Evolutionary conservation across 2,113 vertebrate genomes (phyloP), one percentile per base, ranked within the genome.

Genomic region (Chlorodrepanis virens): DNA sequence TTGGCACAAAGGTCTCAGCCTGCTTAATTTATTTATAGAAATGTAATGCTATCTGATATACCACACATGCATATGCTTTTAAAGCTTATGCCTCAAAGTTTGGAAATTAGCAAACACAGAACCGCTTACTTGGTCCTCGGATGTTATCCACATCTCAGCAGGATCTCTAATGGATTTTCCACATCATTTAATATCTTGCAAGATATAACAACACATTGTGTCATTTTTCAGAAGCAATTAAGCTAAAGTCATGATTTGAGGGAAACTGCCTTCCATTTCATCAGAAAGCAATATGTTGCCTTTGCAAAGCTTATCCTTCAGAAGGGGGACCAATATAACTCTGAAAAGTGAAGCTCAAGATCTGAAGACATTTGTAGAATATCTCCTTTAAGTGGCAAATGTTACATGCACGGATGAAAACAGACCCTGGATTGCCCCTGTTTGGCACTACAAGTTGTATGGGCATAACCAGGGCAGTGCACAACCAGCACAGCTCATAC

Each of bases 121-220:
- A 40, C 23, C 49, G 12, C 76, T 89, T 16, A 1, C 70, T 95
- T 78, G 76, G 40, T 92, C 79, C 54, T 95, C 4, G 1, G 75
- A 63, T 90, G 60, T 90, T 94, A 94, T 71, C 69, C 65, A 39
- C 57, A 79, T 96, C 96, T 93, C 96, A 93, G 92, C n/a, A 23
- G 88, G 96, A 82, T 89, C 89, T 79, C 72, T 92, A 95, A 97
- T 96, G 86, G 86, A 93, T 96, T 96, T 97, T 96, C 94, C 94
- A 92, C 83, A 93, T 87, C 93, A 94, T 77, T 92, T 89, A 87
- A 61, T 68, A 17, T 83, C 90, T 90, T 75, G 23, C 17, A 79
- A 90, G 91, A 83, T 52, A 37, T 7, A 67, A 70, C 24, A 69
- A 37, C 56, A 83, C 1, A 15, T 64, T 77, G 72, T 85, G 74